A percentile compares a stretch with the other conserved stretches of the same genome.
Evolutionary conservation across 2,113 vertebrate species (phyloP).

Genomic region (Cryptoleucopteryx plumbea): DNA sequence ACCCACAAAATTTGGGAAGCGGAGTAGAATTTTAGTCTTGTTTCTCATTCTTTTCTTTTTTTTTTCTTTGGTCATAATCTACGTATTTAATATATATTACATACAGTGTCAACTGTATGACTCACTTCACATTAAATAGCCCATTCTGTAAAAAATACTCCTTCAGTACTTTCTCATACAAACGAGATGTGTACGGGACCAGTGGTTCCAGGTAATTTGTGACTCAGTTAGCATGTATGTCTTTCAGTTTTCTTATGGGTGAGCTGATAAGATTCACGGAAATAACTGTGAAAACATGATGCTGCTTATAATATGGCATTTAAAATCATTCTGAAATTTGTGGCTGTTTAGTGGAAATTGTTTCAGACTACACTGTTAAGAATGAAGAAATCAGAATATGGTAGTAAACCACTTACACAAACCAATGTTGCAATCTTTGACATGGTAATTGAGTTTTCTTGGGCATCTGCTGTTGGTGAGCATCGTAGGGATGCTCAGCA

Average conservation of each 20-base stretch:
- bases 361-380: not conserved
- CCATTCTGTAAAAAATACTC: not conserved
- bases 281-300: not conserved
- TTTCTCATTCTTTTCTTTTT: not conserved
- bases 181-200: not conserved
- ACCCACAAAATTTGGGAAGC: not conserved
- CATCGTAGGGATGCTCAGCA: rapidly evolving
- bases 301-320: not conserved
- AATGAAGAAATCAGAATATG: not conserved
- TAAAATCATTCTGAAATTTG: not conserved
- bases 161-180: not conserved
- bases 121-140: not conserved
- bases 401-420: not conserved
- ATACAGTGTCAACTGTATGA: not conserved
- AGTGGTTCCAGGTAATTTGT: not conserved
- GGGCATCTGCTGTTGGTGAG: not conserved
- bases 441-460: not conserved
- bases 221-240: not conserved
- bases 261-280: not conserved
- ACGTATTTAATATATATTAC: not conserved
- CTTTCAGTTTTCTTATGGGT: not conserved
- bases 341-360: not conserved
- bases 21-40: not conserved
- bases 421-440: not conserved
- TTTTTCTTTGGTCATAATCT: not conserved